Conservation (phyloP, 2,797 vertebrate species). For the Melanotaenia parkinsoni region DNA sequence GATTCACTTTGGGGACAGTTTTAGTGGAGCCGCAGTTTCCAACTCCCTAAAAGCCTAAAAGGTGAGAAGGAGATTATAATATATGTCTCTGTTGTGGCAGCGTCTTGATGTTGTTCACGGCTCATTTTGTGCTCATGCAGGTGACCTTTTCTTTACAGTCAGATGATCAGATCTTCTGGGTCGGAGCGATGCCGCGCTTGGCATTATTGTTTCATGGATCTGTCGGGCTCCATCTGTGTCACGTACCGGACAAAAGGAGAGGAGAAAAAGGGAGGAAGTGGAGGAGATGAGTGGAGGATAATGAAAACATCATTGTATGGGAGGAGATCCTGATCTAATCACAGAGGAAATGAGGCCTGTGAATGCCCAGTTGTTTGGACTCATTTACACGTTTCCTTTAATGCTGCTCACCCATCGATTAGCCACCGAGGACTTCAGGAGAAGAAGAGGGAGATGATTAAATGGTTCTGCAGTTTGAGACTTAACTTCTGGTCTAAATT, state of each 20-base stretch:
- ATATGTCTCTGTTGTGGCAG: neutral
- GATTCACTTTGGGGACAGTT: no score
- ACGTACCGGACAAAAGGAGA: constrained; percentile 45
- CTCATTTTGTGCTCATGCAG: constrained; percentile 26
- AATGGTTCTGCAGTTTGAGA: constrained; percentile 22
- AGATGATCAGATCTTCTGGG: constrained; percentile 37
- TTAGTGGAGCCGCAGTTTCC: no score
- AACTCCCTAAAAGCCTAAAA: no score
- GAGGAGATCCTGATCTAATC: constrained; percentile 78
- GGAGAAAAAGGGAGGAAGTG: constrained; percentile 24
- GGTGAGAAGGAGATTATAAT: neutral
- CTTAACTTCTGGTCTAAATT: constrained; percentile 29
- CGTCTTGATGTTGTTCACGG: neutral
- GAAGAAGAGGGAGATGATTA: constrained; percentile 19
- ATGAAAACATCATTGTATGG: constrained; percentile 77
- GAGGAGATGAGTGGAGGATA: constrained; percentile 57
- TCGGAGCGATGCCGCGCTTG: neutral
- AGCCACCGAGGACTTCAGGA: constrained; percentile 29
- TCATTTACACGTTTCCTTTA: constrained; percentile 71
- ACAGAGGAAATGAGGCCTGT: constrained; percentile 78
- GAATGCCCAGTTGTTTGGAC: constrained; percentile 71
- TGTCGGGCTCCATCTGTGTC: constrained; percentile 14
- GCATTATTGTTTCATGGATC: constrained; percentile 28
- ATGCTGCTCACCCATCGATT: constrained; percentile 62
- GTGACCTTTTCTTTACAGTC: constrained; percentile 28